These are phyloP conservation scores for Athripsodes cinereus DNA, from an alignment of 2,888 invertebrate genomes.

Conservation along the genomic window DNA sequence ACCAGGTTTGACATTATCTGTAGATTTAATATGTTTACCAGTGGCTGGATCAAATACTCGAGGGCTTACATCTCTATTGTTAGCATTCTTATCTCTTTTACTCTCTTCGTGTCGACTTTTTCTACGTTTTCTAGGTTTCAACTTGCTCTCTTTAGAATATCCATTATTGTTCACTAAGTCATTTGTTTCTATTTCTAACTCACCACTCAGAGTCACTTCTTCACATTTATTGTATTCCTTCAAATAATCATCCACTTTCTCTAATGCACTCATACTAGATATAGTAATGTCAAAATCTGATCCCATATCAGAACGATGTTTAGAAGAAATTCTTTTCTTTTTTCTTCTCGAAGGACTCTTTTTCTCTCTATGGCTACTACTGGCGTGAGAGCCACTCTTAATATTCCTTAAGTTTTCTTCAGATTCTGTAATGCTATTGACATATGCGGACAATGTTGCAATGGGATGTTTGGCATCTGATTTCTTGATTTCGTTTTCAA, in stretches of 20 bases:
- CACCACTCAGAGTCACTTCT: conserved; percentile 46
- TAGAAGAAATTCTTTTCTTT: conserved; percentile 46
- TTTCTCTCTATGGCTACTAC: conserved; percentile 47
- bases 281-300: conserved; percentile 47
- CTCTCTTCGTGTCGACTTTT: conserved; percentile 43
- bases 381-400: conserved; percentile 38
- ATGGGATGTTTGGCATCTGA: conserved; percentile 40
- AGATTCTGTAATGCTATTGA: conserved; percentile 45
- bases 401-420: conserved; percentile 46
- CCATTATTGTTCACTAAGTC: conserved; percentile 47
- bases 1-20: conserved; percentile 37
- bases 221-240: conserved; percentile 50
- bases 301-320: conserved; percentile 40
- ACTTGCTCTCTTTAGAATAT: conserved; percentile 38
- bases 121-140: conserved; percentile 42
- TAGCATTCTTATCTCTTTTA: conserved; percentile 38
- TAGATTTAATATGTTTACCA: conserved; percentile 36
- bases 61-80: conserved; percentile 44
- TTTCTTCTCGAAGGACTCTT: conserved; percentile 46
- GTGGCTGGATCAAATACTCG: conserved; percentile 41
- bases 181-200: conserved; percentile 46
- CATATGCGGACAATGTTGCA: conserved; percentile 44
- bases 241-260: conserved; percentile 48
- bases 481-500: conserved; percentile 49
- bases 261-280: conserved; percentile 48